These are phyloP conservation scores for Acanthisitta chloris DNA, from an alignment of 2,113 vertebrate genomes.

Conservation along the genomic window DNA sequence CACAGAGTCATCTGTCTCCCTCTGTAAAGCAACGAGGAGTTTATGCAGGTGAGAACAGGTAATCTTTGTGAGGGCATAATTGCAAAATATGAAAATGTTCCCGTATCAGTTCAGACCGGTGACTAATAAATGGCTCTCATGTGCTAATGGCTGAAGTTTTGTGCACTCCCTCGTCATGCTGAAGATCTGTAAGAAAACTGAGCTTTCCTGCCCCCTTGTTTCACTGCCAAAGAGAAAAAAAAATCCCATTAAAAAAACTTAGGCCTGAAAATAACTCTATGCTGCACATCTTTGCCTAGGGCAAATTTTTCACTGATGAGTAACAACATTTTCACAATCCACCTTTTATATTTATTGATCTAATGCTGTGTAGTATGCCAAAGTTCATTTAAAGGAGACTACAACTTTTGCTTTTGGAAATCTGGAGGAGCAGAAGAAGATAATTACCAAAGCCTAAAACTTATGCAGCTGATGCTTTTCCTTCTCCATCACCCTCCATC, in stretches of 20 bases:
- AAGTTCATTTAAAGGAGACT: constrained; percentile 76
- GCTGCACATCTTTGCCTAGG: constrained; percentile 58
- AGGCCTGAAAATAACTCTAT: constrained; percentile 49
- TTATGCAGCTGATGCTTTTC: not conserved
- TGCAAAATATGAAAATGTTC: constrained; percentile 50
- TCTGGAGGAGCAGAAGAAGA: not conserved
- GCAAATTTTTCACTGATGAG: constrained; percentile 76
- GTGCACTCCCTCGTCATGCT: not conserved
- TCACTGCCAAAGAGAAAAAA: not conserved
- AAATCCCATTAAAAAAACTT: constrained; percentile 5
- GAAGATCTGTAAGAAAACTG: constrained; percentile 4
- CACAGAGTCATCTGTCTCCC: not conserved
- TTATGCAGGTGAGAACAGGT: constrained; percentile 64
- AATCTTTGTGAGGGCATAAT: constrained; percentile 28
- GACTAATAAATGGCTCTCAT: constrained; percentile 35
- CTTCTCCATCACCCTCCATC: not conserved
- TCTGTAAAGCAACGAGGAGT: not conserved
- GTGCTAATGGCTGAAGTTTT: constrained; percentile 2
- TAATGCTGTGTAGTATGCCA: constrained; percentile 55
- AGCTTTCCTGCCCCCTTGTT: not conserved
- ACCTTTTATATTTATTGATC: constrained; percentile 69
- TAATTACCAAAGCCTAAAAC: not conserved
- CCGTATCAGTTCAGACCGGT: constrained; percentile 7
- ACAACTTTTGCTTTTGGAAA: not conserved
- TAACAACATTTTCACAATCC: constrained; percentile 76